A percentile compares a stretch with the other conserved stretches of the same genome.
phyloP scores from a whole-genome alignment of 2,113 vertebrate species.

The Hippocampus comes region DNA sequence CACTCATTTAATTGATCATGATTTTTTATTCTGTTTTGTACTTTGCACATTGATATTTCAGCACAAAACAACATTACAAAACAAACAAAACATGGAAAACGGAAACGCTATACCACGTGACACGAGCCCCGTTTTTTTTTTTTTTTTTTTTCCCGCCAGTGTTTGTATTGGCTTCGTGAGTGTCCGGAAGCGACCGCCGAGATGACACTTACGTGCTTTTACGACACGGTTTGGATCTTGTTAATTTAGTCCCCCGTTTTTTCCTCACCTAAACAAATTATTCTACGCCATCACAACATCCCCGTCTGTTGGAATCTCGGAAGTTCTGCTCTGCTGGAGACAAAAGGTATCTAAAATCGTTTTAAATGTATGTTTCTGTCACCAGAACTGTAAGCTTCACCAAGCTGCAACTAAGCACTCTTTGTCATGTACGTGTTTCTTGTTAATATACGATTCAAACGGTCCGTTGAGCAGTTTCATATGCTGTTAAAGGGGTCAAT shows the following conservation, averaged over 20 bases:
- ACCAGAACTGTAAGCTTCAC: background rate
- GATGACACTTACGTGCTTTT: constrained; percentile 26
- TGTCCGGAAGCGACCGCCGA: constrained; percentile 26
- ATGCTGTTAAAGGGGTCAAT: background rate
- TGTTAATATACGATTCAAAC: background rate
- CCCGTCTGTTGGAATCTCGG: constrained; percentile 17
- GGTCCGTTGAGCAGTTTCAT: background rate
- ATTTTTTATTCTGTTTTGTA: background rate
- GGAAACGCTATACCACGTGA: constrained; percentile 29
- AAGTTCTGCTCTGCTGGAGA: constrained; percentile 28
- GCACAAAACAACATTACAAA: background rate
- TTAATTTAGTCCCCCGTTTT: background rate
- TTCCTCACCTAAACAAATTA: background rate
- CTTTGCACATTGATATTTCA: background rate
- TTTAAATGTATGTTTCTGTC: background rate
- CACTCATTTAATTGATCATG: background rate
- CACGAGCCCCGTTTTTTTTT: background rate
- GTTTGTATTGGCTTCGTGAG: constrained; percentile 21
- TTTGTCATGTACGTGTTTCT: background rate
- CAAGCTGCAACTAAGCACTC: background rate
- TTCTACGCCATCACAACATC: background rate
- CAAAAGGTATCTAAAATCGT: constrained; percentile 39
- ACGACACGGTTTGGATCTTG: too few species aligned
- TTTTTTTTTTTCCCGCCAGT: constrained; percentile 56
- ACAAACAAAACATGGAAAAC: background rate